A percentile compares a stretch with the other conserved stretches of the same genome.
Conservation (phyloP, 2,797 vertebrate species). For the Lacerta viridis region DNA sequence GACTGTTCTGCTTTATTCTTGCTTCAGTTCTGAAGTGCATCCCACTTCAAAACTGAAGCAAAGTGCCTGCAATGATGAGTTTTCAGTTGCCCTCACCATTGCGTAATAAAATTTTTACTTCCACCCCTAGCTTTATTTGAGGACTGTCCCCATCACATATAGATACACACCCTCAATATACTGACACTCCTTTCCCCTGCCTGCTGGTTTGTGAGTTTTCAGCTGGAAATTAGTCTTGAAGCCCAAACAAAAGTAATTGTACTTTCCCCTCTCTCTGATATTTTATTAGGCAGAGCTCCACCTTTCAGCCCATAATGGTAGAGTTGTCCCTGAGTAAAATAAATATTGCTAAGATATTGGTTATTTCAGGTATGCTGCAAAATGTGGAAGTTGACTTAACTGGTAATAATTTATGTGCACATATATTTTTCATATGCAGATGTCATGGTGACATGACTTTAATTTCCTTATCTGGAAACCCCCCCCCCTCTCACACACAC, state of each 20-base stretch:
- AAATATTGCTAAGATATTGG: constrained; percentile 31
- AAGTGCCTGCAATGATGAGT: no score
- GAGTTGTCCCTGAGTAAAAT: neutral
- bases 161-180: no score
- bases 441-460: neutral
- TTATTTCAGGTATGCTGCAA: constrained; percentile 31
- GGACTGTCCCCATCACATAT: no score
- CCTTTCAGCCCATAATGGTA: neutral
- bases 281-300: neutral
- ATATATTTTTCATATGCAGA: neutral
- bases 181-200: neutral
- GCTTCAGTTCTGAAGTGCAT: no score
- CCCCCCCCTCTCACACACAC: no score
- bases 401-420: constrained; percentile 31
- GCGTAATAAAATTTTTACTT: no score
- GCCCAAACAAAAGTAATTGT: neutral
- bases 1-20: no score
- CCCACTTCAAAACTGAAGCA: no score
- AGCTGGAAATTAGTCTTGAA: neutral
- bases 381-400: constrained; percentile 38
- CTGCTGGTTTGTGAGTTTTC: neutral
- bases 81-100: no score
- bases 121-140: no score
- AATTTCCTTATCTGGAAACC: neutral
- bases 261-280: neutral